A percentile compares a stretch with the other conserved stretches of the same genome.
phyloP scores from a whole-genome alignment of 1,140 invertebrate species.

The Caerostris extrusa region DNA sequence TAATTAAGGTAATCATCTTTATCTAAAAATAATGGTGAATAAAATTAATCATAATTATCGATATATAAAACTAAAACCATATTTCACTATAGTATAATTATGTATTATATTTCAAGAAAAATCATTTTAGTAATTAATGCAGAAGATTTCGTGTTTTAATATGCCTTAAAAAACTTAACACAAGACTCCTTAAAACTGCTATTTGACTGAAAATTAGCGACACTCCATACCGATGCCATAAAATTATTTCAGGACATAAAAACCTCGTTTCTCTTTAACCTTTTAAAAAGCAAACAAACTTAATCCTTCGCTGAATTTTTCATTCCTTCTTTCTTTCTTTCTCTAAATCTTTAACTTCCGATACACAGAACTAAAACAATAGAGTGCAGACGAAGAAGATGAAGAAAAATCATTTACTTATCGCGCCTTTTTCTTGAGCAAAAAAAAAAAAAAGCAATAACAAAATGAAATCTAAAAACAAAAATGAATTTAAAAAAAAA shows the following conservation, averaged over 20 bases:
- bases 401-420: constrained; percentile 69
- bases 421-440: constrained; percentile 17
- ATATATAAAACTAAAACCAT: too few species aligned
- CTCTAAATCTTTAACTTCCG: not conserved
- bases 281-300: not conserved
- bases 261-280: not conserved
- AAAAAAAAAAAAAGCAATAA: constrained; percentile 35
- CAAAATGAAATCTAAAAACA: not conserved
- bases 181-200: too few species aligned
- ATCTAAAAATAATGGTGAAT: too few species aligned
- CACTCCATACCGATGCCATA: not conserved
- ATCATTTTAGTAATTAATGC: too few species aligned
- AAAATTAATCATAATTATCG: too few species aligned
- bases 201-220: not conserved
- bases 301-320: not conserved
- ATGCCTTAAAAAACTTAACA: too few species aligned
- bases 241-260: not conserved
- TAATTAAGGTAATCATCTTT: too few species aligned
- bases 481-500: too few species aligned
- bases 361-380: not conserved
- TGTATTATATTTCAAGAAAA: too few species aligned
- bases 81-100: too few species aligned
- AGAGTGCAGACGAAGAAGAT: not conserved
- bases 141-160: too few species aligned
- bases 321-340: too few species aligned